These are phyloP conservation scores for Oceanodroma leucorhoa DNA, from an alignment of 2,797 vertebrate species.

Conservation along the genomic window DNA sequence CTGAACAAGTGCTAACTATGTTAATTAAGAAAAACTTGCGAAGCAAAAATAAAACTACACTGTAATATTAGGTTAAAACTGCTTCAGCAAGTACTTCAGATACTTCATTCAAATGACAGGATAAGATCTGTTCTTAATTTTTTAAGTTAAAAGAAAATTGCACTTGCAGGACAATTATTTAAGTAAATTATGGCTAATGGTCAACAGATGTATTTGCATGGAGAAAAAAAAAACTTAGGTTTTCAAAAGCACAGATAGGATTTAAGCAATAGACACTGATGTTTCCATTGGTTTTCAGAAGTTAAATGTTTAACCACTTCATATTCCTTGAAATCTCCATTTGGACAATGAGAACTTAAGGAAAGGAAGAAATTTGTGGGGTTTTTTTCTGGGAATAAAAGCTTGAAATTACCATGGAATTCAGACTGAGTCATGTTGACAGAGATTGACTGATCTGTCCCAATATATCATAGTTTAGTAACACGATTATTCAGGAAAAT, in stretches of 20 bases:
- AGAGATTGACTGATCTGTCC: neutral
- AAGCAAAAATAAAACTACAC: neutral
- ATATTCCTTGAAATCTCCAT: neutral
- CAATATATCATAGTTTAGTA: neutral
- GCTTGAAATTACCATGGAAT: neutral
- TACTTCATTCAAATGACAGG: neutral
- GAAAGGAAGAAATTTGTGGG: neutral
- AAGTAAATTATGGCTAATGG: neutral
- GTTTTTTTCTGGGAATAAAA: neutral
- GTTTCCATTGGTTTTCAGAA: neutral
- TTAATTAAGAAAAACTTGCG: conserved; percentile 40
- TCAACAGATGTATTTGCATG: neutral
- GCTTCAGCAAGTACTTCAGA: neutral
- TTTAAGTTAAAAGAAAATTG: neutral
- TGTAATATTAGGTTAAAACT: neutral
- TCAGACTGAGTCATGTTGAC: neutral
- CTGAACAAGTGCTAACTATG: neutral
- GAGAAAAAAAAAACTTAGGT: neutral
- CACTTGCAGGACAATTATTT: neutral
- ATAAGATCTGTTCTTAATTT: neutral
- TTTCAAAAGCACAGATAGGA: neutral
- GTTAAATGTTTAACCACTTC: neutral
- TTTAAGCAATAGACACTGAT: neutral
- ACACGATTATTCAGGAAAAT: neutral
- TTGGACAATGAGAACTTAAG: neutral